Base-by-base conservation (phyloP, 2,113 vertebrate species). In the Elephantulus edwardii region DNA sequence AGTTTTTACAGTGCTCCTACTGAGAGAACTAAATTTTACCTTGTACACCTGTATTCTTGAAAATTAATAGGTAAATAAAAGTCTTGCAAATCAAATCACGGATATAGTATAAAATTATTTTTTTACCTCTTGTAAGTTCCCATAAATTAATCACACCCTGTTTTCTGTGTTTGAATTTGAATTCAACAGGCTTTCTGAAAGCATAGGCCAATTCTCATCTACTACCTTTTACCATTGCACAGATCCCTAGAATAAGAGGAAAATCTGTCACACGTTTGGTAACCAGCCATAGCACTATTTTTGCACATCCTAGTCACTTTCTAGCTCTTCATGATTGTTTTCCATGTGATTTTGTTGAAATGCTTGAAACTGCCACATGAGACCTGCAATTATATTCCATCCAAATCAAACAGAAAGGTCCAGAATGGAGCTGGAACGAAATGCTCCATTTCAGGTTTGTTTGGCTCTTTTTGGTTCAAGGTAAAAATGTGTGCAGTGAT, bases 151-250 rank as follows among this genome's bases (percentile, higher is more conserved):
- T 82, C 48, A 79, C 20, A 87, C 14, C 68, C 83, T 85, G 56
- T 88, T 90, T 92, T 92, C 56, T 89, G 46, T 88, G n/a, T 86
- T 82, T 92, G 33, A 19, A 33, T 93, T 93, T 86, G 90, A 54
- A 82, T 83, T 90, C 75, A 44, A 52, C 7, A 12, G 44, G 9
- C 26, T 89, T 87, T 93, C 44, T 76, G 64, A 91, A 77, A 93
- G 40, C 30, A 14, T 77, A 26, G 10, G 60, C 66, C 13, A 89
- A 4, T 89, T 89, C 20, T 42, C 22, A 64, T 14, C 46, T 3
- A 35, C 56, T 72, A 7, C 8, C 24, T 54, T 81, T 83, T 90
- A 60, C 44, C 85, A 16, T 60, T 83, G 44, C 17, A 35, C 46
- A 28, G 79, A 44, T 72, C 44, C 79, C 46, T 89, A 77, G 60